Evolutionary conservation across 2,888 invertebrate genomes (phyloP), one percentile per base, ranked within the genome.

Genomic region (Osmoderma eremita): DNA sequence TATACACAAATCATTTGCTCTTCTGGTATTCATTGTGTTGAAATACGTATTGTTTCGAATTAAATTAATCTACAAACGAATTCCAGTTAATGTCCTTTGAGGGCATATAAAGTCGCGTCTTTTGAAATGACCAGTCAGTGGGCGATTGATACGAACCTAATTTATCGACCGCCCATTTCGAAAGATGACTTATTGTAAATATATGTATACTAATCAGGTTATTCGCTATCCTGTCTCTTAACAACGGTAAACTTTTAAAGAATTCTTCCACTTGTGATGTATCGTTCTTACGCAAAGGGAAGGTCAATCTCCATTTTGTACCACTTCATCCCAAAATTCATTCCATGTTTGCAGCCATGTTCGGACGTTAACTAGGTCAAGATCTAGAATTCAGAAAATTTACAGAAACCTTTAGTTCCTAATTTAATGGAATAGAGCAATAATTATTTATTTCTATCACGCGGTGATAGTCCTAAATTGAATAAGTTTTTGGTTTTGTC

Each of bases 321-420:
- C 41, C 13, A 41, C 41, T 41, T 41, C 41, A 12, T 41, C 41
- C 41, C 41, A 41, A 3, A 10, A 10, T 10, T 41, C 41, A 41
- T 41, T 41, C 41, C 41, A 41, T n/a, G 41, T 41, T 41, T 41
- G 41, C 41, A 41, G 41, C 41, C 41, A 41, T 12, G 41, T 41
- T 12, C 41, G 12, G 13, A 10, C 41, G 8, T 41, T 13, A 41
- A 41, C 41, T 3, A 41, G 41, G 3, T 3, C 13, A 41, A 10
- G 41, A 41, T 41, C 41, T 41, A 41, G n/a, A 13, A 41, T 41
- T 6, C 36, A 36, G 10, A 36, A 10, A 36, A 36, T 6, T 36
- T 5, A 6, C 10, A 10, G n/a, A 36, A 36, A 5, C 24, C 3
- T 24, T 24, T 4, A 24, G 3, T 24, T 3, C 24, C 24, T 24